Percentiles rank a stretch among this genome's conserved stretches.
phyloP scores from a whole-genome alignment of 2,888 invertebrate genomes.

The Platycnemis pennipes region DNA sequence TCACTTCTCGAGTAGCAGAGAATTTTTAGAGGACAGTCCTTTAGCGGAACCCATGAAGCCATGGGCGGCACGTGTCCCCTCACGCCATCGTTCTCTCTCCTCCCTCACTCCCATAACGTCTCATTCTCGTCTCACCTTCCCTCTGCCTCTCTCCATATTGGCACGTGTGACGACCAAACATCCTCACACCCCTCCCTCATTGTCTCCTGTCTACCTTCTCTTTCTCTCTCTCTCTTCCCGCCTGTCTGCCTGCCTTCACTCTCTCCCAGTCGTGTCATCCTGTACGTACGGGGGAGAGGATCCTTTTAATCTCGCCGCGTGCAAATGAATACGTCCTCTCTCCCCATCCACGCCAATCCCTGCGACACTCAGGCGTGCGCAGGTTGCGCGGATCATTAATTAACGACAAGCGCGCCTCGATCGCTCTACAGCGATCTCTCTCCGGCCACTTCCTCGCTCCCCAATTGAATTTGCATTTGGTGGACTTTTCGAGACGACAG shows the following conservation, averaged over 20 bases:
- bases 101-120: background rate
- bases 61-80: background rate
- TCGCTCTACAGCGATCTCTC: background rate
- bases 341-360: background rate
- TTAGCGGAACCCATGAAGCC: background rate
- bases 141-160: background rate
- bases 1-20: background rate
- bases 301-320: background rate
- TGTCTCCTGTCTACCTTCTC: background rate
- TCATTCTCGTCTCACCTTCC: background rate
- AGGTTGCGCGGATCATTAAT: background rate
- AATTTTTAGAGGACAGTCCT: background rate
- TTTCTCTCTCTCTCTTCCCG: background rate
- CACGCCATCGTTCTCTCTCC: background rate
- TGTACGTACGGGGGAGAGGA: background rate
- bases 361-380: background rate
- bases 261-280: background rate
- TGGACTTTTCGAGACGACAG: too few species aligned
- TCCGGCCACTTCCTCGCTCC: background rate
- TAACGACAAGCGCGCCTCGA: background rate
- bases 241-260: background rate
- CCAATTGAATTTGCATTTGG: background rate
- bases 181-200: background rate
- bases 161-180: background rate
- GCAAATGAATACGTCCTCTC: background rate